Conservation (phyloP, 2,113 vertebrate genomes). For the Isichthys henryi region DNA sequence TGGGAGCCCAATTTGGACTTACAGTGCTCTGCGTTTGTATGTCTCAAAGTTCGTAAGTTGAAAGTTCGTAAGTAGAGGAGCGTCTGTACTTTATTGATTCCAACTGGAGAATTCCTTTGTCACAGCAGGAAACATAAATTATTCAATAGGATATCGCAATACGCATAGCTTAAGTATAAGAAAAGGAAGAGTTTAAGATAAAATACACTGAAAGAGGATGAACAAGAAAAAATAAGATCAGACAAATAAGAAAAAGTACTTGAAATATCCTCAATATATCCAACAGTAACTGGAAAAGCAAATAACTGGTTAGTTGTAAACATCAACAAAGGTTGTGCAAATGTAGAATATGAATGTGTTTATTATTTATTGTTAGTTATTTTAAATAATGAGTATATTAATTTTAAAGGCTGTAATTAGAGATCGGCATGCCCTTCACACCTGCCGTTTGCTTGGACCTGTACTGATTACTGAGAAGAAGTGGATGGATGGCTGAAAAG, state of each 20-base stretch:
- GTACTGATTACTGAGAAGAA: background rate
- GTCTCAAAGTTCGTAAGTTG: too few relatives aligned
- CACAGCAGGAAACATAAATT: background rate
- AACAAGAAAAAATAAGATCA: background rate
- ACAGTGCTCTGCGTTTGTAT: too few relatives aligned
- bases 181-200: background rate
- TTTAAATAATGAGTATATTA: background rate
- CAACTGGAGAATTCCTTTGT: background rate
- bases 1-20: too few relatives aligned
- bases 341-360: background rate
- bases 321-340: background rate
- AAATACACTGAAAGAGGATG: background rate
- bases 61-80: too few relatives aligned
- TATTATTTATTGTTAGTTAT: background rate
- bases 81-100: background rate
- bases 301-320: background rate
- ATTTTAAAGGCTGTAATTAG: background rate
- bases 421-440: background rate
- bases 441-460: background rate
- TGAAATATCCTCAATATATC: background rate
- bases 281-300: background rate
- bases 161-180: background rate
- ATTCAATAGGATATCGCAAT: background rate
- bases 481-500: background rate
- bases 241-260: background rate